Evolutionary conservation across 2,113 vertebrate species (phyloP), one percentile per base, ranked within the genome.

Genomic region (Ariopsis seemanni): DNA sequence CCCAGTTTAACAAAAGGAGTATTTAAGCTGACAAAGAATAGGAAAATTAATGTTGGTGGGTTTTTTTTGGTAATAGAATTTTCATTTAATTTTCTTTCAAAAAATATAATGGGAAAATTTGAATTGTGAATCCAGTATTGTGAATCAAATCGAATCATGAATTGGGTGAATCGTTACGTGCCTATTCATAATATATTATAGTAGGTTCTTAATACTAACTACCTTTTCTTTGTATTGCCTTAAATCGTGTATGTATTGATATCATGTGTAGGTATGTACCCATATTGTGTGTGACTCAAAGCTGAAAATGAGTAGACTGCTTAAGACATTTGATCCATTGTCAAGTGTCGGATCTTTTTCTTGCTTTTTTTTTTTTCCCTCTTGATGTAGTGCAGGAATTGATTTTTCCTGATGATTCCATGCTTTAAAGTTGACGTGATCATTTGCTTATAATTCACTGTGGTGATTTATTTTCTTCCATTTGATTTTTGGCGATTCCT

Each of bases 401-500:
- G 14, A 4, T 30, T 34, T 77, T 9, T 8, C 15, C n/a, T 14
- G 58, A 27, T 50, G 52, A 55, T 78, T 55, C 27, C 10, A 22
- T 78, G 62, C 18, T 87, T 82, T 34, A 14, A 77, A 50, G n/a
- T 52, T 34, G 62, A 85, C 85, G 69, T 78, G 62, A 85, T 89
- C 50, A 86, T 82, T 57, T 18, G 58, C 52, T 50, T 85, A 25
- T 53, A 8, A 52, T 85, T 88, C 48, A 18, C 8, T 75, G 65
- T 78, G 81, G 42, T 42, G 42, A 42, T 42, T 42, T 42, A 25
- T 25, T 82, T 72, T 34, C 7, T 53, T n/a, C 17, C 22, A 20
- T 74, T 82, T 82, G 58, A 78, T 87, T 84, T 15, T 67, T 69
- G 22, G 57, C 83, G 72, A 86, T 89, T 88, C 17, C 48, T 60